phyloP scores from a whole-genome alignment of 2,113 vertebrate genomes.

The Trochalopteron elliotii region DNA sequence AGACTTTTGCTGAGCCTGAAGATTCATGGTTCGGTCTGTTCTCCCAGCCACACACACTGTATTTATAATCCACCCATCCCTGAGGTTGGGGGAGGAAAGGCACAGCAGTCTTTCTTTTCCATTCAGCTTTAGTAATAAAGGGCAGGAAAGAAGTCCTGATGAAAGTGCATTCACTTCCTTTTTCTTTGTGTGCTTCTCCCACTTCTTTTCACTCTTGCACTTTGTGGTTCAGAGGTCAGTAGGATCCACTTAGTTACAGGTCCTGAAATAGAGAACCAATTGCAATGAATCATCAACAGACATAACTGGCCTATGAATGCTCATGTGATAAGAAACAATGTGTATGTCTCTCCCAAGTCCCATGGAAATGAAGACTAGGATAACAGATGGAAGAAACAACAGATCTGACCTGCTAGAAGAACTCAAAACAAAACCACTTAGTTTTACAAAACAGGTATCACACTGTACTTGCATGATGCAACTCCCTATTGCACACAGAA shows the following conservation, averaged over 20 bases:
- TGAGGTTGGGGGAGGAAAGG: slow-evolving; percentile 7
- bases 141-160: neutral
- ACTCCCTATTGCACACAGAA: neutral
- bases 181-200: neutral
- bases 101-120: neutral
- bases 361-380: neutral
- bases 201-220: slow-evolving; percentile 33
- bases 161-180: slow-evolving; percentile 16
- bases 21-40: slow-evolving; percentile 85
- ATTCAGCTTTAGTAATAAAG: slow-evolving; percentile 2
- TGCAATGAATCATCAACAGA: slow-evolving; percentile 10
- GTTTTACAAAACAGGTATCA: neutral
- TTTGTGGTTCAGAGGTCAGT: slow-evolving; percentile 24
- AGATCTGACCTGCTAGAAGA: neutral
- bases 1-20: slow-evolving; percentile 91
- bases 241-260: slow-evolving; percentile 11
- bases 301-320: neutral
- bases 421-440: neutral
- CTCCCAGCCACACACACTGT: neutral
- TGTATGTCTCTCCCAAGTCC: neutral
- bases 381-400: neutral
- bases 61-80: slow-evolving; percentile 53
- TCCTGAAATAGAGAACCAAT: slow-evolving; percentile 53
- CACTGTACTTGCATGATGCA: neutral
- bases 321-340: neutral